Percentiles rank a stretch among this genome's conserved stretches.
These are phyloP conservation scores for Hystrix cristata DNA, from an alignment of 2,113 vertebrate species.

Conservation along the genomic window DNA sequence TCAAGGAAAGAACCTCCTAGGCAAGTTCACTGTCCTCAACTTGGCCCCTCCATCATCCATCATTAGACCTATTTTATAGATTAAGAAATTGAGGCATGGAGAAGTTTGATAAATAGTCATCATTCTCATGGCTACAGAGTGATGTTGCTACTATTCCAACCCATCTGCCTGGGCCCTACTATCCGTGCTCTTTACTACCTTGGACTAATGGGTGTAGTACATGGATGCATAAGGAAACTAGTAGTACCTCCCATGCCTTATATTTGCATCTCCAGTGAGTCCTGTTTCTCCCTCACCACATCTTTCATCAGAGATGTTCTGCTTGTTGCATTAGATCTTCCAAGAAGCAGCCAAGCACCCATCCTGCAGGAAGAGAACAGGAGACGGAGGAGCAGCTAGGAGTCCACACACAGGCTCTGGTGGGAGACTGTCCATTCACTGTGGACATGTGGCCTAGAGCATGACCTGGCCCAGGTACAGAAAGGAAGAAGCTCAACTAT, in stretches of 20 bases:
- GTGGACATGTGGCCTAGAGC: neutral
- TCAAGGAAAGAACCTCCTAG: neutral
- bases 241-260: rapidly evolving
- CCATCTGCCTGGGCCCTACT: no score
- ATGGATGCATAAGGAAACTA: rapidly evolving
- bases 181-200: neutral
- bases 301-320: neutral
- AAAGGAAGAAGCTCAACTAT: neutral
- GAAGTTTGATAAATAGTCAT: neutral
- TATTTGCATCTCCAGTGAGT: neutral
- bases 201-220: rapidly evolving
- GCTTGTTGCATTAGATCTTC: neutral
- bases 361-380: neutral
- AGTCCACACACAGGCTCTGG: neutral
- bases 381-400: rapidly evolving
- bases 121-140: neutral
- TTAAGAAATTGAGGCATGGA: neutral
- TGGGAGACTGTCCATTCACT: neutral
- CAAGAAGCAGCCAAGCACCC: neutral
- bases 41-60: neutral
- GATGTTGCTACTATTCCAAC: neutral
- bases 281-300: neutral
- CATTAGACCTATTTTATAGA: neutral
- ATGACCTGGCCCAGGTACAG: neutral
- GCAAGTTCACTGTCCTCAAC: no score